Evolutionary conservation across 2,797 vertebrate genomes (phyloP).

Genomic region (Phoebastria nigripes): DNA sequence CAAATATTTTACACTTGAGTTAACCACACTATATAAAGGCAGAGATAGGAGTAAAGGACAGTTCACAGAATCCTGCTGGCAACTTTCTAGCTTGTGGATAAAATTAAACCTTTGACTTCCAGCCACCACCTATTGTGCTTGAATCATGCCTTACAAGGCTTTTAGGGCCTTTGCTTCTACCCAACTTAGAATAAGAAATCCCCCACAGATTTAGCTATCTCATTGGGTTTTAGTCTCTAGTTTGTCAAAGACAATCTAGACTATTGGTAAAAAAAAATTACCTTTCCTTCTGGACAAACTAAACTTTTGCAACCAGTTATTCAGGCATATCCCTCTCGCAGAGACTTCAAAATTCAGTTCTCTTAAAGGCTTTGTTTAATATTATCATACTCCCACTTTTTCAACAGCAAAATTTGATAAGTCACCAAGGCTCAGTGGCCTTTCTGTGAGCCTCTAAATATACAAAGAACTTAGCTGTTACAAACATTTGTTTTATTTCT

Average conservation of each 20-base stretch:
- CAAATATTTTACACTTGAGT: neutral
- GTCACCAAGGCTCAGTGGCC: neutral
- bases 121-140: neutral
- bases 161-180: neutral
- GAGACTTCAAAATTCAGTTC: neutral
- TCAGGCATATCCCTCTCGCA: neutral
- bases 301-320: neutral
- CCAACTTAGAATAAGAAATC: neutral
- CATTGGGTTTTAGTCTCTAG: neutral
- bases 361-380: neutral
- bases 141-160: neutral
- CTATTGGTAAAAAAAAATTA: neutral
- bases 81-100: neutral
- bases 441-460: neutral
- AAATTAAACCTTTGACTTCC: neutral
- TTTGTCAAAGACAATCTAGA: neutral
- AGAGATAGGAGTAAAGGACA: neutral
- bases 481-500: neutral
- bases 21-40: neutral
- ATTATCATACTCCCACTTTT: neutral
- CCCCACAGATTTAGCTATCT: neutral
- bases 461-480: neutral
- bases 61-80: neutral
- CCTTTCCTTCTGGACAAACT: neutral
- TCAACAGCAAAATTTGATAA: neutral